These are phyloP conservation scores for Epistrophella euchroma DNA, from an alignment of 2,888 invertebrate species.

Conservation along the genomic window DNA sequence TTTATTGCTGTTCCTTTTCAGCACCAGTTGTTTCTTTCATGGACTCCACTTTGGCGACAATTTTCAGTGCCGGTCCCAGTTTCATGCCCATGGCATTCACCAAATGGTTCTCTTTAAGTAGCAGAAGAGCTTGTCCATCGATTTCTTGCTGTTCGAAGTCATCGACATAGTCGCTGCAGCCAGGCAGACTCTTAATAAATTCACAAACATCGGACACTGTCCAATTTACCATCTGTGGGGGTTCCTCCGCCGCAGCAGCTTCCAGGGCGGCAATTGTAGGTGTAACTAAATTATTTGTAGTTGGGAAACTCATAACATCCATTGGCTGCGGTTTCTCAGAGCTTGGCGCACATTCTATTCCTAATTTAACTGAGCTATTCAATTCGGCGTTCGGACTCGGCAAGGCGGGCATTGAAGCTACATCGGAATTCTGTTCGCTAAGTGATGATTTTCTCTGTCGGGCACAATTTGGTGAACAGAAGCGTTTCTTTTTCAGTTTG, in stretches of 20 bases:
- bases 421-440: conserved; percentile 71
- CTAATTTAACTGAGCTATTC: conserved; percentile 36
- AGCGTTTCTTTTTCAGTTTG: conserved; percentile 90
- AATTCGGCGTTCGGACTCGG: conserved; percentile 51
- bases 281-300: conserved; percentile 25
- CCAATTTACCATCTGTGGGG: conserved; percentile 82
- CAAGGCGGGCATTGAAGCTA: conserved; percentile 36
- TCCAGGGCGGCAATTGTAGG: conserved; percentile 46
- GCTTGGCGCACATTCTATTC: conserved; percentile 40
- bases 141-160: conserved; percentile 98
- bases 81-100: conserved; percentile 98
- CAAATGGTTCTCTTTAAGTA: conserved; percentile 96
- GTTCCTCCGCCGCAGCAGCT: conserved; percentile 76
- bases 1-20: conserved; percentile 70
- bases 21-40: conserved; percentile 84
- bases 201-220: conserved; percentile 95
- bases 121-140: conserved; percentile 96
- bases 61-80: conserved; percentile 97
- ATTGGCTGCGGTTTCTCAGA: conserved; percentile 48
- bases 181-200: conserved; percentile 94
- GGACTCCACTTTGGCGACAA: conserved; percentile 95
- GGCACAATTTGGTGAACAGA: conserved; percentile 90
- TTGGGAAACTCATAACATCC: conserved; percentile 37
- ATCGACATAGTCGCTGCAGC: conserved; percentile 96
- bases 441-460: conserved; percentile 83